Base-by-base conservation (phyloP, 2,888 invertebrate genomes). In the Eledona agricola region DNA sequence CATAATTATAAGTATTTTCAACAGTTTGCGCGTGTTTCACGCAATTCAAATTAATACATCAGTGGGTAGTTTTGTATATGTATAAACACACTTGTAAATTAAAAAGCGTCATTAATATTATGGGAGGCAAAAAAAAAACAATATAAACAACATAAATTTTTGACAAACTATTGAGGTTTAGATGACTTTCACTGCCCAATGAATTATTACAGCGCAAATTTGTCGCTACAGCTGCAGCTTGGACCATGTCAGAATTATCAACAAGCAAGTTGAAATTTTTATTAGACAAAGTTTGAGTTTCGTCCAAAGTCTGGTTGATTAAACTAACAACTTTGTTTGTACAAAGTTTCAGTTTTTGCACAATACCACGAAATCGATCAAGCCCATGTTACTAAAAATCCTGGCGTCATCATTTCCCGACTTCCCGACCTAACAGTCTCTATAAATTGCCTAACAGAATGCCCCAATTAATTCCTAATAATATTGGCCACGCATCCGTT, bases 301-400 rank as follows among this genome's bases (percentile, higher is more conserved):
- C 6, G 6, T 11, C n/a, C 9, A 35, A 20, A 19, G 20, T 25
- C 7, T 35, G 25, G 35, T 35, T 23, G 34, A 46, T 46, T 35
- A 46, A 46, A 23, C 46, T 46, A 46, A 35, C 46, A 10, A 46
- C 35, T 46, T 46, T n/a, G 35, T 11, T 38, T 13, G 43, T 3
- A 20, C 19, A 2, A 32, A 32, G 22, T 45, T 45, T 11, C 13
- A 15, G 25, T 16, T 29, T 35, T 25, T n/a, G 38, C 9, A 7
- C 23, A 13, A 23, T 9, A 37, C 26, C 43, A 12, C 12, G 20
- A 23, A 22, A 12, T 11, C 7, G 29, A 20, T 25, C 28, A 11
- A 26, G 40, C 11, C 29, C 42, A 12, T 20, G 28, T 42, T 42
- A 11, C 19, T 29, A 20, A 26, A 10, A 20, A 29, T 11, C 15